phyloP scores from a whole-genome alignment of 2,797 vertebrate genomes.

The Heteromormyrus szaboi region DNA sequence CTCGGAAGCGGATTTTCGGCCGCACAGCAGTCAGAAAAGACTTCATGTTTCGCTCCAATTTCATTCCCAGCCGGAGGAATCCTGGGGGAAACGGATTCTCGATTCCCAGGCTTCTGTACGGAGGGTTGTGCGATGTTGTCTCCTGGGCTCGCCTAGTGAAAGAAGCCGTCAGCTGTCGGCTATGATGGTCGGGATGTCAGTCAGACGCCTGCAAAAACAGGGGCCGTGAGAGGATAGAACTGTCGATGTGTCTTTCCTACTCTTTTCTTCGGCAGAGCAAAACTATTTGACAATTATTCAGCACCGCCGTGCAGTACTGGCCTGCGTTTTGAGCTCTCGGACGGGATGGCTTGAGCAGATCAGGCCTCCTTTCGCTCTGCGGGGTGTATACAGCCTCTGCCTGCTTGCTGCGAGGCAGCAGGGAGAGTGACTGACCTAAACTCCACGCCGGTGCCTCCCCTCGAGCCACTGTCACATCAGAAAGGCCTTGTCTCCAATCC shows the following conservation, averaged over 20 bases:
- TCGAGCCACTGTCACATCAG: background rate
- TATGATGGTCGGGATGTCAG: background rate
- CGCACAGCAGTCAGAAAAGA: slow-evolving; percentile 49
- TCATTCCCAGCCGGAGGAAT: slow-evolving; percentile 18
- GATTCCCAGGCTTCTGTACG: background rate
- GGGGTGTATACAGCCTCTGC: background rate
- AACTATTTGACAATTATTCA: background rate
- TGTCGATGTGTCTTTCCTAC: background rate
- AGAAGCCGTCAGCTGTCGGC: background rate
- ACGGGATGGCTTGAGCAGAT: background rate
- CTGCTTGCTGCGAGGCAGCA: background rate
- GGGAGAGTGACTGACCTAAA: background rate
- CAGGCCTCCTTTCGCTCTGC: background rate
- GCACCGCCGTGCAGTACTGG: too few species aligned
- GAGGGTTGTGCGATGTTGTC: background rate
- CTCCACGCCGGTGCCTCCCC: too few species aligned
- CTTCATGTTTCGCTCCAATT: slow-evolving; percentile 46
- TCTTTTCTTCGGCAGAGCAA: background rate
- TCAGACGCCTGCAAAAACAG: background rate
- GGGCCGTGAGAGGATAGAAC: background rate
- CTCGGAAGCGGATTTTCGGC: slow-evolving; percentile 52
- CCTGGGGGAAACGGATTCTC: background rate
- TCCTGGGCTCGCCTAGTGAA: background rate
- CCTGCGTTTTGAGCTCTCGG: background rate
- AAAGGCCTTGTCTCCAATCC: slow-evolving; percentile 28